Conservation (phyloP, 1,140 invertebrate species). For the Samia ricini region DNA sequence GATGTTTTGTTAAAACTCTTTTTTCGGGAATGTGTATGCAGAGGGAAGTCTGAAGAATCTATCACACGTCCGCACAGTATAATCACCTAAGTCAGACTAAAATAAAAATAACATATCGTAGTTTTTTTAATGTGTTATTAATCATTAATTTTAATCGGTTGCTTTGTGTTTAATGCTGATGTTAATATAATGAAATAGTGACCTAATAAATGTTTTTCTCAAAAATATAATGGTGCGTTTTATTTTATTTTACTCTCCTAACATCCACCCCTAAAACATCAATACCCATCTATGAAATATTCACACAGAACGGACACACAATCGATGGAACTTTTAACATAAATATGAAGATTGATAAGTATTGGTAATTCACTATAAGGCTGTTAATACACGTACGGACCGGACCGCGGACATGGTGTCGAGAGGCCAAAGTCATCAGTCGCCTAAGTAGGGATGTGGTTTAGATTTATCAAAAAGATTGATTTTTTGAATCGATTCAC, state of each 20-base stretch:
- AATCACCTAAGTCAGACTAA: constrained; percentile 62
- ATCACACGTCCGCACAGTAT: constrained; percentile 47
- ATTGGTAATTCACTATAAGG: no score
- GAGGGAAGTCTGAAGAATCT: constrained; percentile 20
- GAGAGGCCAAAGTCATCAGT: no score
- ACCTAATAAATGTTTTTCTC: constrained; percentile 61
- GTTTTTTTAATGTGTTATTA: constrained; percentile 66
- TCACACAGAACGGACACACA: no score
- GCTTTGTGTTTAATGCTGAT: constrained; percentile 68
- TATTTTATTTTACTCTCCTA: background rate
- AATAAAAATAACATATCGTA: constrained; percentile 69
- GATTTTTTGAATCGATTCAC: no score
- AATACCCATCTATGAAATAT: no score
- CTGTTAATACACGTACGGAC: no score
- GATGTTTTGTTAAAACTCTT: constrained; percentile 23
- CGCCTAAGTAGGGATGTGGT: no score
- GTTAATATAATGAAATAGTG: constrained; percentile 65
- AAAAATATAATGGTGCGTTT: constrained; percentile 20
- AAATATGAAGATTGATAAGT: no score
- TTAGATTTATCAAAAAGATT: no score
- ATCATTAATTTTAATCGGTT: constrained; percentile 61
- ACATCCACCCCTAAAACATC: background rate
- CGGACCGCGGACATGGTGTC: no score
- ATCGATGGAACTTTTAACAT: no score
- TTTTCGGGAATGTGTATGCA: constrained; percentile 10